These are phyloP conservation scores for Heliconius cydno DNA, from an alignment of 2,888 invertebrate species.

Conservation along the genomic window DNA sequence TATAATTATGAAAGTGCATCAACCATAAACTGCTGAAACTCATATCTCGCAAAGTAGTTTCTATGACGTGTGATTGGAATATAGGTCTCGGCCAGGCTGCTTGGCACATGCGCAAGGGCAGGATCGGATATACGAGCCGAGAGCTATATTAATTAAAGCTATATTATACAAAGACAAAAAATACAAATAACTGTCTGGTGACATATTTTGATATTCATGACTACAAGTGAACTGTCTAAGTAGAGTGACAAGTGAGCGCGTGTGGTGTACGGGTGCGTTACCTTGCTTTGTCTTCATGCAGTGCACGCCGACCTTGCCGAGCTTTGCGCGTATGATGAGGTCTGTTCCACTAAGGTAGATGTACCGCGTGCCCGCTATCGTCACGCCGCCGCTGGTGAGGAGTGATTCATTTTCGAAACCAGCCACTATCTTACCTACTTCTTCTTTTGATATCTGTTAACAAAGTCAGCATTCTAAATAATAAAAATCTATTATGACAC, in stretches of 20 bases:
- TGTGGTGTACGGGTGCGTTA: slow-evolving; percentile 57
- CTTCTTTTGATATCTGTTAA: slow-evolving; percentile 94
- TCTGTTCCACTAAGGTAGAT: slow-evolving; percentile 98
- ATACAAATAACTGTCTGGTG: neutral
- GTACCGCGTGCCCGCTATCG: slow-evolving; percentile 95
- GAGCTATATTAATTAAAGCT: neutral
- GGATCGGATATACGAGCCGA: neutral
- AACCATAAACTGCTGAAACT: slow-evolving; percentile 11
- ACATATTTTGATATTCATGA: slow-evolving; percentile 3
- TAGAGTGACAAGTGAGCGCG: too few relatives aligned
- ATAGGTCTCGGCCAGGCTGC: slow-evolving; percentile 27
- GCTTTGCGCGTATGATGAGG: slow-evolving; percentile 95
- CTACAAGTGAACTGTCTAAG: neutral
- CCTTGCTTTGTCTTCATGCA: slow-evolving; percentile 98
- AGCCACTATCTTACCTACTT: slow-evolving; percentile 93
- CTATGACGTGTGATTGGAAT: slow-evolving; percentile 13
- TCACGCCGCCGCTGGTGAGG: slow-evolving; percentile 94
- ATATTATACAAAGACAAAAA: neutral
- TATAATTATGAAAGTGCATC: slow-evolving; percentile 24
- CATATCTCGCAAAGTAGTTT: slow-evolving; percentile 2
- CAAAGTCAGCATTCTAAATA: slow-evolving; percentile 49
- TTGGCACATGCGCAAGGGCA: slow-evolving; percentile 32
- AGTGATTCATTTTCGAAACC: slow-evolving; percentile 95
- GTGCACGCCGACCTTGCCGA: slow-evolving; percentile 96
- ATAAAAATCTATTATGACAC: neutral